Base-by-base conservation (phyloP, 2,888 invertebrate species). In the Rhodophaea formosa region DNA sequence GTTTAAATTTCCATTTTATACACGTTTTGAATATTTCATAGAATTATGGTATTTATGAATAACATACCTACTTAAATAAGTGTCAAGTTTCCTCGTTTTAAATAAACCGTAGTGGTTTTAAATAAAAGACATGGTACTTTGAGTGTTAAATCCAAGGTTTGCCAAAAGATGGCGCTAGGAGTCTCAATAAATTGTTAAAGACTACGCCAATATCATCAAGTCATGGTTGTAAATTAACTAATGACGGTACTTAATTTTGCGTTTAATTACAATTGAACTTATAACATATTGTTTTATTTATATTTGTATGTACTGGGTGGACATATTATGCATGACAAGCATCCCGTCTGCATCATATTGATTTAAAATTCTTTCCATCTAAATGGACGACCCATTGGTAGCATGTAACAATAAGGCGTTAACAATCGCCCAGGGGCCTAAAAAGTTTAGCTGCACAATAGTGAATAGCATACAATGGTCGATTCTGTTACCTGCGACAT, bases 361-460 rank as follows among this genome's bases (percentile, higher is more conserved):
- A 23, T 23, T 23, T 23, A 23, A 23, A 39, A 39, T 39, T 12
- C 82, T 83, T 82, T 73, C 74, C 73, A 79, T 78, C 72, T 75
- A 77, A 79, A 85, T 82, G 80, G 77, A 79, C 71, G 69, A 71
- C 76, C 74, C 77, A 76, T 77, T 70, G 71, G 72, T 72, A 64
- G 67, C 65, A 64, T 71, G 70, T 77, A 84, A 87, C 86, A 87
- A 87, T 88, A 79, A 81, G 77, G 80, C 79, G 78, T 78, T 82
- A 86, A 88, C 88, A 88, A 88, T 88, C 79, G 82, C 77, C 77
- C 77, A 79, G 77, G 78, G 76, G 77, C 72, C 85, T 79, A 84
- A 87, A 88, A 88, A 85, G 83, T 88, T 86, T 64, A 77, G 74
- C 79, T 77, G 78, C 79, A 89, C 89, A 90, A 89, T 90, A 80